Percentiles rank a stretch among this genome's conserved stretches.
Conservation (phyloP, 92 coral and sea anemone genomes). For the Paramuricea clavata region DNA sequence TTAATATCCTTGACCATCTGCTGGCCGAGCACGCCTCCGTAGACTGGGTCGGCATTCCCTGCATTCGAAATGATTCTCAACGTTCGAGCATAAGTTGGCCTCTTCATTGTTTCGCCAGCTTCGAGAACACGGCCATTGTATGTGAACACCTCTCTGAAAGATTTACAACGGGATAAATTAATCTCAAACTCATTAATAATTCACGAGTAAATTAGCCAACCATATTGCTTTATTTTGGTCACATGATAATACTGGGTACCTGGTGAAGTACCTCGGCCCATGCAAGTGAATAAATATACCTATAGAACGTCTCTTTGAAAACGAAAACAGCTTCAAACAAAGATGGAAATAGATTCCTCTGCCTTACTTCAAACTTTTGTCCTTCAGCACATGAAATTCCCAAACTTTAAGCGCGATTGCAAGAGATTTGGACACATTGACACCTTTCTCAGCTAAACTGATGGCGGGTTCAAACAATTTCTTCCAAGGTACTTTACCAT, state of each 20-base stretch:
- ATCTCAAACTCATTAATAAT: too few species aligned
- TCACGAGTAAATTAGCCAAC: too few species aligned
- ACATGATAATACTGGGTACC: too few species aligned
- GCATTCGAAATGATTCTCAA: slow-evolving; percentile 79
- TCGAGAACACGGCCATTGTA: slow-evolving; percentile 81
- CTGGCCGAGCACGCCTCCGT: slow-evolving; percentile 80
- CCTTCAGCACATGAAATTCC: slow-evolving; percentile 81
- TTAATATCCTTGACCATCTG: slow-evolving; percentile 84
- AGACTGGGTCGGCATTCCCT: slow-evolving; percentile 88
- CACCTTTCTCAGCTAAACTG: slow-evolving; percentile 84
- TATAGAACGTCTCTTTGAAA: too few species aligned
- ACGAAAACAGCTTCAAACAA: too few species aligned
- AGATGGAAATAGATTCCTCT: too few species aligned
- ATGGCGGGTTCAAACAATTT: slow-evolving; percentile 90
- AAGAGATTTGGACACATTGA: slow-evolving; percentile 83
- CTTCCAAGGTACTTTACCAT: slow-evolving; percentile 91
- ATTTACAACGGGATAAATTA: neutral
- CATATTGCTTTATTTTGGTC: too few species aligned
- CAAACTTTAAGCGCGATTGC: slow-evolving; percentile 85
- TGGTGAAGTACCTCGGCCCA: too few species aligned
- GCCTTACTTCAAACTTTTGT: slow-evolving; percentile 83
- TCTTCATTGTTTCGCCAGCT: slow-evolving; percentile 81
- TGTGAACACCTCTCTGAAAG: slow-evolving; percentile 74
- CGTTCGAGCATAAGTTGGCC: slow-evolving; percentile 88
- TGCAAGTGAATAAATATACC: too few species aligned